Evolutionary conservation across 2,888 invertebrate species (phyloP), one percentile per base, ranked within the genome.

Genomic region (Ormyrus rosae): DNA sequence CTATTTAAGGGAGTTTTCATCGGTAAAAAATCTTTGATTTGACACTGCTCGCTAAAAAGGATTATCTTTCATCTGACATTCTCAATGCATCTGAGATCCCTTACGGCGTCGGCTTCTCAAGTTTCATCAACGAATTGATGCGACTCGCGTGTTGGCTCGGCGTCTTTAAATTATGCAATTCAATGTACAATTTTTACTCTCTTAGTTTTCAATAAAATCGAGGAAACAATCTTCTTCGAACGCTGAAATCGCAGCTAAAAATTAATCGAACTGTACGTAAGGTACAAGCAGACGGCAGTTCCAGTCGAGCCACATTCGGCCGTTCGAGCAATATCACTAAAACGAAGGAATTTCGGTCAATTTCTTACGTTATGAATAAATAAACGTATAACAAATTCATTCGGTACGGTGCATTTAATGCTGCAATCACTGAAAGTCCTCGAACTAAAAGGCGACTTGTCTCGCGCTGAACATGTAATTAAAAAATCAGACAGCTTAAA

Each of bases 11-110:
- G 19, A 78, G 50, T 67, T 71, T 72, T 67, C 56, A 48, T 80
- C 75, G 78, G 82, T 82, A 82, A 82, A 82, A 82, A 82, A 82
- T 78, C 78, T 82, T 82, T 82, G 82, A 82, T 82, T 81, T 74
- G 72, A 82, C 67, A 81, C 78, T 81, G 82, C 81, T 75, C 80
- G 82, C 80, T 82, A 80, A 82, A 80, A 80, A 78, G 70, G 65
- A 63, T 74, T 64, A 63, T 78, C 77, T 61, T 78, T 10, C 56
- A 72, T 60, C 34, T 51, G 56, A 64, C 61, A 68, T 46, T 73
- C 51, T 50, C 53, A 19, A 45, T 51, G 45, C 34, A 63, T 56
- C 48, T 58, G 70, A 75, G 75, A 81, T 77, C 73, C 81, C 78
- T 60, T 61, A 13, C 48, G 50, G 56, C 8, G 13, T 13, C 53